These are phyloP conservation scores for Pachypeltis micranthus DNA, from an alignment of 1,140 invertebrate genomes.

Conservation along the genomic window DNA sequence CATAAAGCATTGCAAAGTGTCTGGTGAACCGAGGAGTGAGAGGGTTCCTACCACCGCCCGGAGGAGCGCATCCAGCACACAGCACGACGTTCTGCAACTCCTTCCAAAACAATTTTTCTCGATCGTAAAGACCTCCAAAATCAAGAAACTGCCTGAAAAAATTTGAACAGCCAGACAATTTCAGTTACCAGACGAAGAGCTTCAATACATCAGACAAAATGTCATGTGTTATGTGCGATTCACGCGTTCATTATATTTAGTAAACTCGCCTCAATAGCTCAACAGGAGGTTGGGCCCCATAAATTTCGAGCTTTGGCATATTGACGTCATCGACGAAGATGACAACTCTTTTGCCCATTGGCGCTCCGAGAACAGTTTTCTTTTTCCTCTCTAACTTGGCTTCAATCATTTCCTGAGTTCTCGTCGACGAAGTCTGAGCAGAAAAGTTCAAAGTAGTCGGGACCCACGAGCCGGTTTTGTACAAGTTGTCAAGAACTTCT, in stretches of 20 bases:
- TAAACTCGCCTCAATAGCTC: slow-evolving; percentile 63
- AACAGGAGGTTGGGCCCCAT: slow-evolving; percentile 80
- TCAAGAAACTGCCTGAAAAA: slow-evolving; percentile 63
- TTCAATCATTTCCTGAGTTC: slow-evolving; percentile 70
- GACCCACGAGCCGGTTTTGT: slow-evolving; percentile 47
- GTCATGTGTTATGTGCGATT: neutral
- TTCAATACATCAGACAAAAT: neutral
- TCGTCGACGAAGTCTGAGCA: slow-evolving; percentile 69
- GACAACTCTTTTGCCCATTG: slow-evolving; percentile 67
- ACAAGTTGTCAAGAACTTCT: slow-evolving; percentile 52
- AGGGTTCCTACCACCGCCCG: slow-evolving; percentile 74
- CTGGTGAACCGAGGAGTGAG: slow-evolving; percentile 70
- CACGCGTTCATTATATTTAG: slow-evolving; percentile 31
- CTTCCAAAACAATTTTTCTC: slow-evolving; percentile 78
- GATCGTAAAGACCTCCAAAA: slow-evolving; percentile 70
- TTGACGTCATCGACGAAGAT: slow-evolving; percentile 89
- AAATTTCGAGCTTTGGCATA: slow-evolving; percentile 73
- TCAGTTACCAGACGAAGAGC: neutral
- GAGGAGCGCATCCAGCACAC: slow-evolving; percentile 70
- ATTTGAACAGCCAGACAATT: neutral
- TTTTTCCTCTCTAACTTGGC: slow-evolving; percentile 69
- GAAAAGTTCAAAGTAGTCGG: slow-evolving; percentile 75
- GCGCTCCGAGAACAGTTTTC: slow-evolving; percentile 68
- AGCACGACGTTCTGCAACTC: slow-evolving; percentile 73
- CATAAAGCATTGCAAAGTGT: slow-evolving; percentile 69